These are phyloP conservation scores for Festucalex cinctus DNA, from an alignment of 2,113 vertebrate genomes.

Conservation along the genomic window DNA sequence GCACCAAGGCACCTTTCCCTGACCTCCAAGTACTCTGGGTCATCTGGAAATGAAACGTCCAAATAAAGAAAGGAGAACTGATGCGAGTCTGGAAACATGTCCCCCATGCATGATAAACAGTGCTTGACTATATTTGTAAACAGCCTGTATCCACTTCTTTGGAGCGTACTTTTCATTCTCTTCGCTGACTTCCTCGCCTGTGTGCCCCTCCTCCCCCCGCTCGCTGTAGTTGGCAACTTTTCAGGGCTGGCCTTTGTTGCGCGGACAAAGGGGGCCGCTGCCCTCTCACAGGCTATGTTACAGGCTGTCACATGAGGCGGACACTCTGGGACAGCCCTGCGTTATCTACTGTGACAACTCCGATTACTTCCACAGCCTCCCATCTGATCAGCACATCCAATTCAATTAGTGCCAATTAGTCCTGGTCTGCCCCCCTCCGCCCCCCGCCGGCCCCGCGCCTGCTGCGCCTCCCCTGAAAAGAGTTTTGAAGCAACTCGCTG, in stretches of 20 bases:
- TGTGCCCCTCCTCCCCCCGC: conserved; percentile 20
- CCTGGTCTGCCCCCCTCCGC: conserved; percentile 45
- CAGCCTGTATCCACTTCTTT: neutral
- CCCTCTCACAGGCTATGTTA: conserved; percentile 77
- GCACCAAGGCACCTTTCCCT: too few species aligned
- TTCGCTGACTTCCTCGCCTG: neutral
- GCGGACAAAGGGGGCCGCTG: conserved; percentile 66
- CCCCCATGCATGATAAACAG: too few species aligned
- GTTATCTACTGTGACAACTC: conserved; percentile 79
- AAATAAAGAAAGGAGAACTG: too few species aligned
- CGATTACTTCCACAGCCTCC: conserved; percentile 76
- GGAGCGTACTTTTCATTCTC: neutral
- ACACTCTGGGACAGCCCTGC: conserved; percentile 68
- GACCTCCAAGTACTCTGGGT: too few species aligned
- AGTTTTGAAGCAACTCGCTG: conserved; percentile 47
- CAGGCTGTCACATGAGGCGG: conserved; percentile 73
- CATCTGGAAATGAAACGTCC: too few species aligned
- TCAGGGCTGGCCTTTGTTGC: conserved; percentile 61
- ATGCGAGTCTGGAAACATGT: too few species aligned
- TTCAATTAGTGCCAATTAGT: conserved; percentile 81
- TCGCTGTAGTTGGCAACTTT: conserved; percentile 61
- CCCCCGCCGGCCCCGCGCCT: conserved; percentile 18
- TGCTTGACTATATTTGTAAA: neutral
- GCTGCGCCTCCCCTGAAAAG: conserved; percentile 39
- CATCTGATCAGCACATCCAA: conserved; percentile 78